Evolutionary conservation across 1,140 invertebrate genomes (phyloP).

Genomic region (Drosophila paulistorum): DNA sequence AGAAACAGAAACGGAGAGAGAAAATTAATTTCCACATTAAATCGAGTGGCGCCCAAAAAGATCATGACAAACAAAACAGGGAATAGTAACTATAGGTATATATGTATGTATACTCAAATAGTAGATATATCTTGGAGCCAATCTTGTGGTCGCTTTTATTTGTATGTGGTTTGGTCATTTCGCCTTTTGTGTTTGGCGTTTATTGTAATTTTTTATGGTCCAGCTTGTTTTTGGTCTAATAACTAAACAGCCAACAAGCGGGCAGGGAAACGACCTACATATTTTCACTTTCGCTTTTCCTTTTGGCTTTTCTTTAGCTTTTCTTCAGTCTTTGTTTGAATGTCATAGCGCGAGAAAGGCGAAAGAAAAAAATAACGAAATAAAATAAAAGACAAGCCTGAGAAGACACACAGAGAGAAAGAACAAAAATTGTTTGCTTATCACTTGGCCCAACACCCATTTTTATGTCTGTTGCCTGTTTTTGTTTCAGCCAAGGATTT

Average conservation of each 20-base stretch:
- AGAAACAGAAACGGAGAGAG: slow-evolving; percentile 21
- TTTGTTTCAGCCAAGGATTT: slow-evolving; percentile 33
- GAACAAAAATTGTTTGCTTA: slow-evolving; percentile 51
- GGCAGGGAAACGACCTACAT: slow-evolving; percentile 39
- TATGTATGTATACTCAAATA: slow-evolving; percentile 3
- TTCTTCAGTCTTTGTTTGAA: slow-evolving; percentile 2
- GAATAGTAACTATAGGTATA: neutral
- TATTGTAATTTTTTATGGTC: slow-evolving; percentile 76
- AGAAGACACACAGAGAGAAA: slow-evolving; percentile 29
- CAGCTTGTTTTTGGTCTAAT: slow-evolving; percentile 50
- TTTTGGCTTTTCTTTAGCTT: slow-evolving; percentile 20
- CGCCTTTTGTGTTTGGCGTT: slow-evolving; percentile 39
- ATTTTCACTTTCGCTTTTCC: slow-evolving; percentile 52
- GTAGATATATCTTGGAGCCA: slow-evolving; percentile 49
- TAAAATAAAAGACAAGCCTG: no score
- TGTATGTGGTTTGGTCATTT: slow-evolving; percentile 49
- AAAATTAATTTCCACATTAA: slow-evolving; percentile 40
- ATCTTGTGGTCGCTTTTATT: slow-evolving; percentile 63
- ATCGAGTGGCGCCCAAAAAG: slow-evolving; percentile 8
- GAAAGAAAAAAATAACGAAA: slow-evolving; percentile 42
- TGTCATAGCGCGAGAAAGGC: slow-evolving; percentile 20
- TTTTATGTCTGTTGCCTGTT: slow-evolving; percentile 53
- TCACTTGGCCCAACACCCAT: slow-evolving; percentile 53
- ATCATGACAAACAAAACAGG: neutral
- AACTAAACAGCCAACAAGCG: slow-evolving; percentile 47